Evolutionary conservation across 2,888 invertebrate genomes (phyloP).

Genomic region (Trichogramma evanescens): DNA sequence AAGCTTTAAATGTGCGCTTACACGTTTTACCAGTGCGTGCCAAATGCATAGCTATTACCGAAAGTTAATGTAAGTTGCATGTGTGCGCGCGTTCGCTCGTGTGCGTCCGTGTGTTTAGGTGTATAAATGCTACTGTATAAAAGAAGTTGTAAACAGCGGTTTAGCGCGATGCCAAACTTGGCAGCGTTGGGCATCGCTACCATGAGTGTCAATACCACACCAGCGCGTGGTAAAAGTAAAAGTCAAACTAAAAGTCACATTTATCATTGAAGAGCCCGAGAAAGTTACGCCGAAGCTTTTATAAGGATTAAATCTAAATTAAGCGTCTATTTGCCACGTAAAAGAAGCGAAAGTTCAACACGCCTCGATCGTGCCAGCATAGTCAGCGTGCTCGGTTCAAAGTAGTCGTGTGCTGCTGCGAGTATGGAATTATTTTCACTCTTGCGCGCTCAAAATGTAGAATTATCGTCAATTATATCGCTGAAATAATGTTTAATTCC

Average conservation of each 20-base stretch:
- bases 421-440: too few species aligned
- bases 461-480: too few species aligned
- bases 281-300: not conserved
- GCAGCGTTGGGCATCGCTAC: not conserved
- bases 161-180: conserved; percentile 5
- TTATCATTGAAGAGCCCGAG: conserved; percentile 11
- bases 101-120: not conserved
- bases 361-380: not conserved
- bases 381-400: too few species aligned
- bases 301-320: conserved; percentile 11
- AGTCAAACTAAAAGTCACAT: conserved; percentile 15
- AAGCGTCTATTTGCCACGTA: conserved; percentile 10
- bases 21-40: too few species aligned
- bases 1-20: too few species aligned
- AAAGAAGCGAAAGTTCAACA: conserved; percentile 8
- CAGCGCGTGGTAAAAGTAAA: not conserved
- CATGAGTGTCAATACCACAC: not conserved
- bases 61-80: too few species aligned
- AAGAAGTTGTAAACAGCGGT: not conserved
- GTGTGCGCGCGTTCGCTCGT: too few species aligned
- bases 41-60: too few species aligned
- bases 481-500: too few species aligned
- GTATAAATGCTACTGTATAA: not conserved
- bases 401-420: too few species aligned
- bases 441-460: too few species aligned